Base-by-base conservation (phyloP, 2,113 vertebrate species). In the Atrichornis clamosus region DNA sequence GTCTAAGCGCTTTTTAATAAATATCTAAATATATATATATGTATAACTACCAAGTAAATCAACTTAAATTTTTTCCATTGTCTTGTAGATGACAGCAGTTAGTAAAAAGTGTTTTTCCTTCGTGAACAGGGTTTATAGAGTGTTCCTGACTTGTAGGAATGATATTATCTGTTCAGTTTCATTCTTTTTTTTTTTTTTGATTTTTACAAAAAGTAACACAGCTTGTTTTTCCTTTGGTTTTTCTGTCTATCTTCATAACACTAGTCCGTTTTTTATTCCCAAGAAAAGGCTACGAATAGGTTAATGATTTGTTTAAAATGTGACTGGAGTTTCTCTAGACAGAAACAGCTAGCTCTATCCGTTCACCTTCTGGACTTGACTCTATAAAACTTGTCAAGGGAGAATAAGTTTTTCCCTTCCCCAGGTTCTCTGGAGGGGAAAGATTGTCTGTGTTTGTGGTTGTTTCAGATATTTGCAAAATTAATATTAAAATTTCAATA, bases 1-100 rank as follows among this genome's bases (percentile, higher is more conserved):
- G 93, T 95, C 84, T 92, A 77, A 96, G 90, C 27, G 0, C 58
- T 93, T 70, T 95, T 93, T 91, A 62, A 92, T 93, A 95, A 77
- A 94, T 72, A n/a, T 62, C 24, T 94, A 86, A 59, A 35, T 91
- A 92, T 21, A 84, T 21, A 84, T 90, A 79, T 87, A 91, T 64
- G 39, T 63, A 24, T 90, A 90, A 73, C 63, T 63, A 79, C 74
- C 58, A 80, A 70, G 75, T 93, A 88, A 67, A 89, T 75, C 63
- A 67, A 46, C 59, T 50, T 80, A 59, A 32, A 74, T 77, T 86
- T 70, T 91, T 65, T 86, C 87, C 63, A 41, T 90, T 96, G 87
- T 94, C 73, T 92, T 12, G 0, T 6, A 78, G 91, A 91, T 92
- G 56, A 89, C 69, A 94, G 65, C 80, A 87, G 76, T 86, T 92